These are phyloP conservation scores for Cnemophilus loriae DNA, from an alignment of 2,113 vertebrate species.

Conservation along the genomic window DNA sequence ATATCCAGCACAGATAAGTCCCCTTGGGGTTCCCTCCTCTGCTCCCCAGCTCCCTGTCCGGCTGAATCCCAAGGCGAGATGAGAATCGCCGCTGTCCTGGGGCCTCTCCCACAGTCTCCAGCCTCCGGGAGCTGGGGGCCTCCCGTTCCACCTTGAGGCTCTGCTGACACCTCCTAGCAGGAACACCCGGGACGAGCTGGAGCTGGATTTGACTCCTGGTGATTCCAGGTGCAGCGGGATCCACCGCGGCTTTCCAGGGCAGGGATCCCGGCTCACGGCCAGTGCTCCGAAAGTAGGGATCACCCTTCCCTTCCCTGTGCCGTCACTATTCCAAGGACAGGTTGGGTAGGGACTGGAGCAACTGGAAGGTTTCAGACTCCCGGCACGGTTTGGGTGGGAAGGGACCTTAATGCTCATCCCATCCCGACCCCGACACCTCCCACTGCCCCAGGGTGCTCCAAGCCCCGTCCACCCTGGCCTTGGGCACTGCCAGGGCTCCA, in stretches of 20 bases:
- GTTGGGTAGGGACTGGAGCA: not conserved
- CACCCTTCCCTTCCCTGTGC: not conserved
- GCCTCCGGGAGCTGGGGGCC: no score
- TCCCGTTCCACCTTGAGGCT: accelerated
- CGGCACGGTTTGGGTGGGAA: not conserved
- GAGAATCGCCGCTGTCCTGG: accelerated
- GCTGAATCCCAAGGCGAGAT: accelerated
- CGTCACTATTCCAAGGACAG: not conserved
- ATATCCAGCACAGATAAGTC: not conserved
- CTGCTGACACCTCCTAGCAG: conserved; percentile 25
- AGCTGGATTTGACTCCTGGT: not conserved
- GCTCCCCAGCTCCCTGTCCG: not conserved
- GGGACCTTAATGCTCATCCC: no score
- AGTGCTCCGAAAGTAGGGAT: not conserved
- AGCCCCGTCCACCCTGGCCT: accelerated
- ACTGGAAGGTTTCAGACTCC: not conserved
- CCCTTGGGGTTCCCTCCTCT: not conserved
- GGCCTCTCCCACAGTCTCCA: not conserved
- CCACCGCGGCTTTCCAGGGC: not conserved
- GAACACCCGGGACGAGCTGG: accelerated
- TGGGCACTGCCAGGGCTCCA: not conserved
- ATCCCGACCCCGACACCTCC: not conserved
- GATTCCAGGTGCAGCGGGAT: not conserved
- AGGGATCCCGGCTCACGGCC: not conserved
- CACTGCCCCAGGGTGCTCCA: not conserved